Conservation (phyloP, 37 sponge, comb jelly and placozoan species). For the Crambe crambe region DNA sequence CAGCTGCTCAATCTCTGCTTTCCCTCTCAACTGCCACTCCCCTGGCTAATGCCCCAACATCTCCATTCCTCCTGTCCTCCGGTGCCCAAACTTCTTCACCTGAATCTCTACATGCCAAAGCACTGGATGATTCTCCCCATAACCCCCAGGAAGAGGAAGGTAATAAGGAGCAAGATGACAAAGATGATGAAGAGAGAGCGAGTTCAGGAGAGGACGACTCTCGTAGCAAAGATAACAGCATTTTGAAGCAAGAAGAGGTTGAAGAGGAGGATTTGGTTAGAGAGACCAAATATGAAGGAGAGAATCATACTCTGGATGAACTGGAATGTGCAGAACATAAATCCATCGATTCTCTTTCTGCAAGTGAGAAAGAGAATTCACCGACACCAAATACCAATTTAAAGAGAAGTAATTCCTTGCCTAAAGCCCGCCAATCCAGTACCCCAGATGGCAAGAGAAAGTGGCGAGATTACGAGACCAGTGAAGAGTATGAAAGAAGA, state of each 20-base stretch:
- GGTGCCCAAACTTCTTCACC: background rate
- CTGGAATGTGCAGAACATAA: background rate
- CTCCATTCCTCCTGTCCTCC: background rate
- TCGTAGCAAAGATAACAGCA: background rate
- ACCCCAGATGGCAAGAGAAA: conserved; percentile 33
- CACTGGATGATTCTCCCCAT: background rate
- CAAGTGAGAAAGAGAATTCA: conserved; percentile 32
- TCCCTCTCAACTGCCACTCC: conserved; percentile 3
- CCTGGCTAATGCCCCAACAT: background rate
- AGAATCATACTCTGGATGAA: background rate
- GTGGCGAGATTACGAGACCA: conserved; percentile 13
- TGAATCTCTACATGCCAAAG: background rate
- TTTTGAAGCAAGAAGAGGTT: background rate
- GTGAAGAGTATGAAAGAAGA: conserved; percentile 42
- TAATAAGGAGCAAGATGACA: too few species aligned
- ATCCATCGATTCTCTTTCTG: background rate
- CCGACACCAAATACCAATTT: background rate
- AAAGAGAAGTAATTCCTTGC: background rate
- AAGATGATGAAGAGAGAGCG: background rate
- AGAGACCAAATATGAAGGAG: background rate
- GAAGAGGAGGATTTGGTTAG: background rate
- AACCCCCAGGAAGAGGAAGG: background rate
- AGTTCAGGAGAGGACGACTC: background rate
- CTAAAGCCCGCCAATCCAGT: background rate
- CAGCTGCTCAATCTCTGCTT: conserved; percentile 12